phyloP scores from a whole-genome alignment of 2,797 vertebrate genomes.

The Melopsittacus undulatus region DNA sequence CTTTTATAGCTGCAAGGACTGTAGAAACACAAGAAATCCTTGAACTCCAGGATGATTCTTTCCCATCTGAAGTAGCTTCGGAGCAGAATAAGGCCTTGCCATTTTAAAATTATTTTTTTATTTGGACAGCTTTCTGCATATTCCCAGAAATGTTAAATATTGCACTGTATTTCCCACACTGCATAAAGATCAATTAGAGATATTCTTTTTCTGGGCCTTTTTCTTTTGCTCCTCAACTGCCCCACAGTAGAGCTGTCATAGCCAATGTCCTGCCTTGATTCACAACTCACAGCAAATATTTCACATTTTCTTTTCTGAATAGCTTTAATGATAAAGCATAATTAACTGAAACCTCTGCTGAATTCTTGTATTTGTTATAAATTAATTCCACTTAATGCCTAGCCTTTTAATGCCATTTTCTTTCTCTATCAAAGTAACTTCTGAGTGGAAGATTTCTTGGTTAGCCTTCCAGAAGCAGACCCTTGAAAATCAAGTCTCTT shows the following conservation, averaged over 20 bases:
- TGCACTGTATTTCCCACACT: constrained; percentile 1
- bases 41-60: neutral
- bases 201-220: neutral
- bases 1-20: neutral
- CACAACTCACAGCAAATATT: constrained; percentile 9
- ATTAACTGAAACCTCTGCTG: constrained; percentile 5
- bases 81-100: neutral
- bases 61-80: constrained; percentile 1
- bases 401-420: neutral
- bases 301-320: constrained; percentile 3
- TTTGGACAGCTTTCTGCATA: constrained; percentile 24
- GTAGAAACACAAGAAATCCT: neutral
- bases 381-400: neutral
- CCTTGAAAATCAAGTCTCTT: neutral
- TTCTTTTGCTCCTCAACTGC: constrained; percentile 5
- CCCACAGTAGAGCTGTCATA: neutral
- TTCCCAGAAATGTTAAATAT: constrained; percentile 57
- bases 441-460: neutral
- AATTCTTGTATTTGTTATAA: constrained; percentile 19
- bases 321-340: constrained; percentile 2
- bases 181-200: constrained; percentile 30
- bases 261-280: neutral
- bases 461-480: neutral
- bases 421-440: neutral
- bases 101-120: neutral